A percentile compares a stretch with the other conserved stretches of the same genome.
Conservation (phyloP, 1,140 invertebrate genomes). For the Oryzaephilus surinamensis region DNA sequence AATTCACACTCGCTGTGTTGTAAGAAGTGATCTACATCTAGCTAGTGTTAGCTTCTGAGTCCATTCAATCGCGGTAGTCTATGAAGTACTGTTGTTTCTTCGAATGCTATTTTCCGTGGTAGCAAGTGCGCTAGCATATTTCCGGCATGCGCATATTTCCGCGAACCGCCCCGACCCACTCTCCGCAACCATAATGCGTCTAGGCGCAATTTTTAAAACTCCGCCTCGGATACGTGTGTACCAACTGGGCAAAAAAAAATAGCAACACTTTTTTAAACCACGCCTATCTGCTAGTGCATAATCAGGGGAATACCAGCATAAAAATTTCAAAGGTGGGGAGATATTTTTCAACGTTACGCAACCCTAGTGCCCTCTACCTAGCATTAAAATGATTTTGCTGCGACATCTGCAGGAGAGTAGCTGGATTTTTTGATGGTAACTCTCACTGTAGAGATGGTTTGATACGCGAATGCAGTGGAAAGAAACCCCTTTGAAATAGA, state of each 20-base stretch:
- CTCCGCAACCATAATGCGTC: conserved; percentile 1
- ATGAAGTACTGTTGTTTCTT: not conserved
- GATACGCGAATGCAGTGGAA: not conserved
- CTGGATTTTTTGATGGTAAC: not conserved
- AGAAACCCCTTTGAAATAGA: not conserved
- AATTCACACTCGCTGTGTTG: not conserved
- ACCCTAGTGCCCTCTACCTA: too few species aligned
- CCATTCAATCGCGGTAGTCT: not conserved
- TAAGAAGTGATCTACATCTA: not conserved
- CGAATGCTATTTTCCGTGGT: conserved; percentile 1
- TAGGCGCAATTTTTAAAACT: conserved; percentile 6
- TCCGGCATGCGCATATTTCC: conserved; percentile 13
- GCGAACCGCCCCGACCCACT: conserved; percentile 11
- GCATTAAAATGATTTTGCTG: too few species aligned
- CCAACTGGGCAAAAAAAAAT: conserved; percentile 10
- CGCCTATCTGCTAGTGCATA: too few species aligned
- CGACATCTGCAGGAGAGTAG: conserved; percentile 4
- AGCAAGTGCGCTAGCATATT: conserved; percentile 4
- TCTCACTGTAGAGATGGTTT: not conserved
- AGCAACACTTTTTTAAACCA: conserved; percentile 8
- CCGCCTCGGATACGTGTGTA: conserved; percentile 9
- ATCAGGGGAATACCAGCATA: conserved; percentile 1
- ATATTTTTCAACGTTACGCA: not conserved
- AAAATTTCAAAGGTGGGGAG: not conserved
- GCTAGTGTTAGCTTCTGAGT: too few species aligned